Base-by-base conservation (phyloP, 2,888 invertebrate genomes). In the Ecliptopera silaceata region DNA sequence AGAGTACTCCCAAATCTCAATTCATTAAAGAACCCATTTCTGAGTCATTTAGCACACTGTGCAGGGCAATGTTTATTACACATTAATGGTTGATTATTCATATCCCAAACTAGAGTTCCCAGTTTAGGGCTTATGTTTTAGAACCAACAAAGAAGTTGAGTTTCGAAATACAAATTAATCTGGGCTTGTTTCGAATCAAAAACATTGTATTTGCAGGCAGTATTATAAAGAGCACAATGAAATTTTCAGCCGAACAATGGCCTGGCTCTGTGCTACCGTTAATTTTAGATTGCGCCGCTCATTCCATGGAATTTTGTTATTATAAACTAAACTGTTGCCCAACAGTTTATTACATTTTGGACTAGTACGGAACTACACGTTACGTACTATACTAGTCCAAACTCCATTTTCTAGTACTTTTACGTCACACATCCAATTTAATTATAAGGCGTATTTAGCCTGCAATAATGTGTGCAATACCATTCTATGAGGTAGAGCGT, bases 221-320 rank as follows among this genome's bases (percentile, higher is more conserved):
- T 36, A 41, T 17, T 36, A n/a, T n/a, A n/a, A 1, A 26, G 48
- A 13, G 42, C 53, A 46, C 53, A 41, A 34, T 46, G 42, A 29
- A 46, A 26, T 47, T 47, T 47, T 42, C 42, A 53, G 17, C 3
- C 17, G 20, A 54, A 47, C 53, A 54, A 47, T 54, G 36, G 34
- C 22, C 43, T 42, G n/a, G n/a, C n/a, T 41, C 34, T 41, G 34
- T 42, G 36, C 41, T 34, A 42, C 26, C 11, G 26, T 47, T 47
- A 22, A 42, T 54, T 47, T 54, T 26, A 54, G 47, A 47, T 43
- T 22, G 46, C 41, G 53, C 22, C 41, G 32, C 26, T n/a, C 26
- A 32, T 41, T 32, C 53, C 26, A 17, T 17, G 45, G 53, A 53
- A 46, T 53, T 5, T 32, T 41, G 46, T 46, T 34, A n/a, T 46